A percentile compares a stretch with the other conserved stretches of the same genome.
Evolutionary conservation across 23 tunicate genomes (phyloP).

Genomic region (Phallusia fumigata): DNA sequence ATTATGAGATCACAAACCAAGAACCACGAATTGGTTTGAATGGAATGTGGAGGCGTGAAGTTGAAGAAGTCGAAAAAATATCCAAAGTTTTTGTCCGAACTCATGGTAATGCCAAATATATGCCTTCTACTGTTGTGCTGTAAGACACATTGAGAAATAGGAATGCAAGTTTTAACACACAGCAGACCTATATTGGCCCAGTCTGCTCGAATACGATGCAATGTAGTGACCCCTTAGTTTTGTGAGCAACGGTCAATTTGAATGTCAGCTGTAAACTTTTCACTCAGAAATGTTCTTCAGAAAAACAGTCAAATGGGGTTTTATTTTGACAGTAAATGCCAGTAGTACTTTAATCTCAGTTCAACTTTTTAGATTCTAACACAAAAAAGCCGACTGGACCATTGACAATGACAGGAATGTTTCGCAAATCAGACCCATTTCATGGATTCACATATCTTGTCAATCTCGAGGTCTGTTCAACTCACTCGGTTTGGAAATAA

Average conservation of each 20-base stretch:
- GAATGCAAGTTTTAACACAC: too few species aligned
- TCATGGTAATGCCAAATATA: constrained; percentile 11
- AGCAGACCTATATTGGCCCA: too few species aligned
- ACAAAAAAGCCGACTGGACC: background rate
- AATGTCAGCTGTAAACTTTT: too few species aligned
- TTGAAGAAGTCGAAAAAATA: constrained; percentile 31
- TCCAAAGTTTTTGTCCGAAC: constrained; percentile 10
- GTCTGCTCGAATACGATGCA: too few species aligned
- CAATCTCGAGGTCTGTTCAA: constrained; percentile 13
- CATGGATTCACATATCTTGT: constrained; percentile 71
- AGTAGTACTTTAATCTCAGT: too few species aligned
- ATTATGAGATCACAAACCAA: constrained; percentile 75
- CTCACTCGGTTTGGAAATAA: too few species aligned
- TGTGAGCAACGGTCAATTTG: too few species aligned
- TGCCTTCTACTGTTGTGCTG: constrained; percentile 3
- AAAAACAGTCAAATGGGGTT: too few species aligned
- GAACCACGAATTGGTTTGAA: constrained; percentile 80
- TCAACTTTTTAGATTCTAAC: background rate
- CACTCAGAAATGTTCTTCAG: too few species aligned
- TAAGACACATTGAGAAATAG: background rate
- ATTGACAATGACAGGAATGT: constrained; percentile 31
- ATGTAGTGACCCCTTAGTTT: too few species aligned
- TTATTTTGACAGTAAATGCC: too few species aligned
- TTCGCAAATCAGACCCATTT: constrained; percentile 53
- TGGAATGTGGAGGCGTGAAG: constrained; percentile 82